Conservation (phyloP, 1,140 invertebrate species). For the Hyphantria cunea region DNA sequence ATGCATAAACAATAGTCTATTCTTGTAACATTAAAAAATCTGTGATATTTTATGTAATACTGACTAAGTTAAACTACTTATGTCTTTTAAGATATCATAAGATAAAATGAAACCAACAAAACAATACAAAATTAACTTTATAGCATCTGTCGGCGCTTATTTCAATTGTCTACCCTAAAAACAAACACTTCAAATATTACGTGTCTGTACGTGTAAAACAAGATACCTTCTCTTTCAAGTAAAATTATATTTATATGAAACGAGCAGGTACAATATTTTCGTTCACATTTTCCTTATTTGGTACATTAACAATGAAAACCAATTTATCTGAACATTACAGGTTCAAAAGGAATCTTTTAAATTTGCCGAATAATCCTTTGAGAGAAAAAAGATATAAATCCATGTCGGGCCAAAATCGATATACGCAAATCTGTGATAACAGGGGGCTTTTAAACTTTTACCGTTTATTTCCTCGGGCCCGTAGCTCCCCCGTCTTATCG, state of each 20-base stretch:
- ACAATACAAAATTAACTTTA: too few species aligned
- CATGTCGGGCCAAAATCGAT: constrained; percentile 57
- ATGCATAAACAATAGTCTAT: too few species aligned
- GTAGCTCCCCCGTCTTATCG: constrained; percentile 33
- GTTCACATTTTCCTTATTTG: constrained; percentile 8
- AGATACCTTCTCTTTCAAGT: too few species aligned
- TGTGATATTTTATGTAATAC: too few species aligned
- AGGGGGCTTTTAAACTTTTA: constrained; percentile 57
- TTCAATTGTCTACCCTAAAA: too few species aligned
- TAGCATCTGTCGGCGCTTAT: too few species aligned
- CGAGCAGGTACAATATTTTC: background rate
- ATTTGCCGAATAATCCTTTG: constrained; percentile 26
- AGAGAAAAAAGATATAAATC: constrained; percentile 50
- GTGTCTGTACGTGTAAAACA: too few species aligned
- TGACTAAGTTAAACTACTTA: too few species aligned
- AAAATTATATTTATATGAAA: background rate
- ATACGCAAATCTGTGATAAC: constrained; percentile 75
- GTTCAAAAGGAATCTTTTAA: constrained; percentile 22
- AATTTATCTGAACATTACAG: constrained; percentile 27
- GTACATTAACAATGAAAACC: constrained; percentile 20
- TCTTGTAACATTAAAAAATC: too few species aligned
- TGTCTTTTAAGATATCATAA: too few species aligned
- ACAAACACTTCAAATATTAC: too few species aligned
- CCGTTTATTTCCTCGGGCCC: constrained; percentile 45
- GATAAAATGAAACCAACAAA: too few species aligned